Conservation (phyloP, 64 coral and sea anemone species). For the Anthopleura sola region DNA sequence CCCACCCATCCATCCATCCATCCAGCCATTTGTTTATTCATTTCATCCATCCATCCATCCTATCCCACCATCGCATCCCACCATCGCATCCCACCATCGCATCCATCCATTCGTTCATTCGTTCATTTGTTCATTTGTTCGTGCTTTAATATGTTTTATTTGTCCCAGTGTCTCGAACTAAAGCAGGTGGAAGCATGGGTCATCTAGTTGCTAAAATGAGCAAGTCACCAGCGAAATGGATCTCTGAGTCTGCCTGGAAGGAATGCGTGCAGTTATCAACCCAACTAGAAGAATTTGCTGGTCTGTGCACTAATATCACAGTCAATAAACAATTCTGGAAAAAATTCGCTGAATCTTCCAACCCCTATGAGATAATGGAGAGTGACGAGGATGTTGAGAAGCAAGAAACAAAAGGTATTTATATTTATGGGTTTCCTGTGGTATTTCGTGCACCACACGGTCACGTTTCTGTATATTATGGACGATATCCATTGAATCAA, state of each 20-base stretch:
- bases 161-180: conserved; percentile 21
- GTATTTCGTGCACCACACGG: no score
- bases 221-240: conserved; percentile 87
- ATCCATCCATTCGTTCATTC: not conserved
- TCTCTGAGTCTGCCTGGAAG: conserved; percentile 79
- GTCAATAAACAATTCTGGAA: conserved; percentile 76
- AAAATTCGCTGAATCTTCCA: conserved; percentile 50
- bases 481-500: no score
- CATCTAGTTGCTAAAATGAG: conserved; percentile 69
- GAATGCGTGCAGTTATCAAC: conserved; percentile 77
- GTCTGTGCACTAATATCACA: conserved; percentile 75
- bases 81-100: not conserved
- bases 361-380: conserved; percentile 63
- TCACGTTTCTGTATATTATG: no score
- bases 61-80: not conserved
- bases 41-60: not conserved
- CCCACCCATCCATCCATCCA: no score
- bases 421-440: not conserved
- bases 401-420: not conserved
- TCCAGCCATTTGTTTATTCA: no score
- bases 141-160: no score
- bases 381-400: not conserved
- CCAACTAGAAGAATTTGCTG: conserved; percentile 59
- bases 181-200: conserved; percentile 54
- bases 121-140: no score